A percentile compares a stretch with the other conserved stretches of the same genome.
phyloP scores from a whole-genome alignment of 2,797 vertebrate species.

The Rhyacichthys aspro region DNA sequence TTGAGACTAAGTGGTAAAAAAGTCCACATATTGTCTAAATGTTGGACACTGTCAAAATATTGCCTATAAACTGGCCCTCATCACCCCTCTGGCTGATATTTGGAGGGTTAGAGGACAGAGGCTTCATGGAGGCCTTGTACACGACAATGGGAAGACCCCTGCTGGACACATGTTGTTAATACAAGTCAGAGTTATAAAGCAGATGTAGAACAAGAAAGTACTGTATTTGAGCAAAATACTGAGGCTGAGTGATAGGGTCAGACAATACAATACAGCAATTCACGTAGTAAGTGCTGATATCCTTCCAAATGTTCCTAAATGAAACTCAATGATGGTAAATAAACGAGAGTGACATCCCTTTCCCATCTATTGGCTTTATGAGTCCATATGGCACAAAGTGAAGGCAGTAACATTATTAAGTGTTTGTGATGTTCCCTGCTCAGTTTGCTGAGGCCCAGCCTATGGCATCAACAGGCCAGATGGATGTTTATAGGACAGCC shows the following conservation, averaged over 20 bases:
- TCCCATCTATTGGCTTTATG: slow-evolving; percentile 59
- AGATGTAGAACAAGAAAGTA: not conserved
- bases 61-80: not conserved
- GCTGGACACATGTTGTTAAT: slow-evolving; percentile 66
- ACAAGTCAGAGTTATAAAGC: slow-evolving; percentile 42
- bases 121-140: slow-evolving; percentile 39
- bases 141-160: slow-evolving; percentile 79
- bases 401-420: slow-evolving; percentile 54
- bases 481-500: slow-evolving; percentile 61
- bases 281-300: not conserved
- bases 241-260: not conserved
- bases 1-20: not conserved
- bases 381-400: slow-evolving; percentile 70
- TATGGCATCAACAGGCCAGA: slow-evolving; percentile 65
- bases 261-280: not conserved
- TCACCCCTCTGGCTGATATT: not conserved
- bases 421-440: slow-evolving; percentile 49
- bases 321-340: slow-evolving; percentile 37
- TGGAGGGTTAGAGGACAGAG: slow-evolving; percentile 28
- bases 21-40: not conserved
- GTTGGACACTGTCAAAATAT: slow-evolving; percentile 28
- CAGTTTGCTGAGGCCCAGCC: slow-evolving; percentile 40
- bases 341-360: slow-evolving; percentile 51
- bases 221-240: not conserved
- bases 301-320: slow-evolving; percentile 19